Evolutionary conservation across 2,888 invertebrate species (phyloP).

Genomic region (Protophormia terraenovae): DNA sequence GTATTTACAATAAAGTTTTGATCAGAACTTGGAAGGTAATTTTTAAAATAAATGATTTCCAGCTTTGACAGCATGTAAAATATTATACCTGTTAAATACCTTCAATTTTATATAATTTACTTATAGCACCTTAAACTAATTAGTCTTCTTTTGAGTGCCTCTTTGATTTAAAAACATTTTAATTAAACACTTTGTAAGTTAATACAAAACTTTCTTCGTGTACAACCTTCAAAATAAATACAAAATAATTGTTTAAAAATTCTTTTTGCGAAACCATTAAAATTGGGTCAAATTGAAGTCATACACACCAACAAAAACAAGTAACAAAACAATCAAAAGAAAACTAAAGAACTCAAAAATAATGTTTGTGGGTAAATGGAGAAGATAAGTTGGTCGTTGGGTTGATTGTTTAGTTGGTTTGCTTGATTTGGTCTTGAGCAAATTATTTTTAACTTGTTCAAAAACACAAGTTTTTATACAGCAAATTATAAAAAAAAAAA

Average conservation of each 20-base stretch:
- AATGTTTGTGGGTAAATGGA: constrained; percentile 24
- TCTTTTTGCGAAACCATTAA: constrained; percentile 27
- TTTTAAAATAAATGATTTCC: too few species aligned
- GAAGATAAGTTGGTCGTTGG: constrained; percentile 17
- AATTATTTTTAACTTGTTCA: constrained; percentile 38
- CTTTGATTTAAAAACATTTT: neutral
- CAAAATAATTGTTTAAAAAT: constrained; percentile 6
- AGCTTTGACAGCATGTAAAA: too few species aligned
- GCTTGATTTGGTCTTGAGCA: constrained; percentile 1
- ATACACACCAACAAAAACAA: constrained; percentile 14
- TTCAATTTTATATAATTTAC: too few species aligned
- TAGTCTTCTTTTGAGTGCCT: neutral
- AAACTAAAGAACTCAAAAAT: constrained; percentile 6
- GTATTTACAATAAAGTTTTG: too few species aligned
- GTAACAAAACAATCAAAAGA: neutral
- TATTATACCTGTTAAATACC: too few species aligned
- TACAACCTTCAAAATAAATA: neutral
- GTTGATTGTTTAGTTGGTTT: neutral
- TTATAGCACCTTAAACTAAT: neutral
- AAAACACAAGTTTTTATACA: constrained; percentile 25
- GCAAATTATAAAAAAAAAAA: neutral
- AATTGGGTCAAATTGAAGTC: constrained; percentile 53
- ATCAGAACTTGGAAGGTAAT: too few species aligned
- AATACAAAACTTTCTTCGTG: constrained; percentile 22
- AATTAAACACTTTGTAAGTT: neutral